Base-by-base conservation (phyloP, 2,888 invertebrate species). In the Baronia brevicornis region DNA sequence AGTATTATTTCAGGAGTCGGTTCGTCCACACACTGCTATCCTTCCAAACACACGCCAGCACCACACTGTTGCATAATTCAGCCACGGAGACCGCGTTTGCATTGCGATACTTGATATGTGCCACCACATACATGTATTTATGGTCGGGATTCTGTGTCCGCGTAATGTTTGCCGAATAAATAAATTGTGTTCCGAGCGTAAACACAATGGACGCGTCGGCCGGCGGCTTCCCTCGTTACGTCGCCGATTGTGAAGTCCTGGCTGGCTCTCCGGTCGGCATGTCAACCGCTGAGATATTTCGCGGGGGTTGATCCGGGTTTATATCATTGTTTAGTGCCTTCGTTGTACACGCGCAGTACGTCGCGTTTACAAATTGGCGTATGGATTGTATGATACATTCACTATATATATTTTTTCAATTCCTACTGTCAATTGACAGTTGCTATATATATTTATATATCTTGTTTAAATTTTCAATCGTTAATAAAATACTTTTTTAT, bases 71-170 rank as follows among this genome's bases (percentile, higher is more conserved):
- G 82, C 82, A 84, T 84, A 84, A 84, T 84, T 75, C 82, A 80
- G 77, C 62, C 78, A 67, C 78, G 73, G 28, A 72, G 72, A 64
- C 62, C 70, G 74, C 68, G 80, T 82, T 79, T 80, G 82, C 82
- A 80, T 82, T 80, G 79, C 77, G 78, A 80, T 82, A 82, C 80
- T 78, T 79, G 80, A 82, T 80, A 80, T 80, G 82, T 80, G 80
- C 77, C 80, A 78, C 77, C 79, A 79, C 78, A n/a, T n/a, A n/a
- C n/a, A 82, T 84, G 80, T 84, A 82, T 84, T 82, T 84, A 84
- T 82, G 82, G 79, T 78, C 82, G 71, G 78, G 82, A 82, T 82
- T 84, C 82, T 79, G 82, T 84, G 82, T 80, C 78, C 72, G 68
- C 75, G 79, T 79, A 79, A 82, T 82, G 80, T 82, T 79, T 74